Percentiles rank a stretch among this genome's conserved stretches.
Evolutionary conservation across 2,797 vertebrate genomes (phyloP).

Genomic region (Notolabrus celidotus): DNA sequence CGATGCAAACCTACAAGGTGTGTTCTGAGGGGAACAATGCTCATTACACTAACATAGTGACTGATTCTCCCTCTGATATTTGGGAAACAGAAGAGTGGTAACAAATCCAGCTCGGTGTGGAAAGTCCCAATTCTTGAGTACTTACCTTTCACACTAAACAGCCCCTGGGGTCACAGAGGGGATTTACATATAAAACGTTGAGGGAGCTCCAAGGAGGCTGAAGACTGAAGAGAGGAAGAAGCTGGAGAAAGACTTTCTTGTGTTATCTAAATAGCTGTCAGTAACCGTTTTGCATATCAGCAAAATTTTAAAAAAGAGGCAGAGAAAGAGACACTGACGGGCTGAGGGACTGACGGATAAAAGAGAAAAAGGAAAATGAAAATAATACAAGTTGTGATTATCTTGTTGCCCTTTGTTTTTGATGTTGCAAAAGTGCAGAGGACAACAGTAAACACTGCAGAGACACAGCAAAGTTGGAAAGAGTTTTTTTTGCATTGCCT

Average conservation of each 20-base stretch:
- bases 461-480: constrained; percentile 9
- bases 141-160: constrained; percentile 62
- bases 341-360: constrained; percentile 8
- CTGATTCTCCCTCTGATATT: constrained; percentile 45
- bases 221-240: constrained; percentile 10
- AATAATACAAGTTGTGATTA: constrained; percentile 26
- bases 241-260: constrained; percentile 19
- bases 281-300: constrained; percentile 34
- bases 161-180: constrained; percentile 45
- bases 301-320: constrained; percentile 19
- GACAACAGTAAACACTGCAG: constrained; percentile 33
- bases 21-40: constrained; percentile 46
- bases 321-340: constrained; percentile 8
- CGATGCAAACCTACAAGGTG: constrained; percentile 33
- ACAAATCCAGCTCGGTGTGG: constrained; percentile 45
- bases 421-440: constrained; percentile 28
- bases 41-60: constrained; percentile 64
- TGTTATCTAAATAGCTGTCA: constrained; percentile 28
- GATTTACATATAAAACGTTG: constrained; percentile 75
- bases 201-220: constrained; percentile 27
- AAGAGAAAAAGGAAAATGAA: constrained; percentile 11
- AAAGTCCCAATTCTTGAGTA: constrained; percentile 62
- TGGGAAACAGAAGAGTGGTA: constrained; percentile 39
- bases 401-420: constrained; percentile 31
- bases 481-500: constrained; percentile 19